phyloP scores from a whole-genome alignment of 2,113 vertebrate species.

The Onychostoma macrolepis region DNA sequence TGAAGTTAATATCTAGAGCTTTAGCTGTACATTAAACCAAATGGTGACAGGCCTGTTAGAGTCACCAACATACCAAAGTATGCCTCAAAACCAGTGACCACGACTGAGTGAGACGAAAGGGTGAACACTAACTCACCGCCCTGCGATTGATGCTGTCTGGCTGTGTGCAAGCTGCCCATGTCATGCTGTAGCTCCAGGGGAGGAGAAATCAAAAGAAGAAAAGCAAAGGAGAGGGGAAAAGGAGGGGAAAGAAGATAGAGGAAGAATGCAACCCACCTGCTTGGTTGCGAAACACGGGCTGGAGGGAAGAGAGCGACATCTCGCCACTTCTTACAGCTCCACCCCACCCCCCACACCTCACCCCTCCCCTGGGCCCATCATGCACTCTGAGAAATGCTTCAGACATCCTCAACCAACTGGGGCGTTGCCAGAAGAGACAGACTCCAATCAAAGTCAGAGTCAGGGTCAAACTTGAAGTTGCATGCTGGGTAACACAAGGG shows the following conservation, averaged over 20 bases:
- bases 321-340: conserved; percentile 38
- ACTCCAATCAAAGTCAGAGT: conserved; percentile 20
- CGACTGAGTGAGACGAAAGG: not conserved
- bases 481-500: conserved; percentile 1
- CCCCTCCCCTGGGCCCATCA: conserved; percentile 46
- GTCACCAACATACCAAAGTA: not conserved
- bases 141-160: conserved; percentile 30
- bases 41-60: not conserved
- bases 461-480: not conserved
- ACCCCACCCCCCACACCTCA: conserved; percentile 46
- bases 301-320: conserved; percentile 39
- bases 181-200: conserved; percentile 25
- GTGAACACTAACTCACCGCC: conserved; percentile 54
- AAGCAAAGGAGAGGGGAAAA: conserved; percentile 39
- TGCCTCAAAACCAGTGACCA: not conserved
- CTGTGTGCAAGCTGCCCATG: conserved; percentile 11
- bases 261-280: conserved; percentile 52
- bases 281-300: conserved; percentile 25
- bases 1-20: not conserved
- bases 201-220: conserved; percentile 17
- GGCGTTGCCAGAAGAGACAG: not conserved
- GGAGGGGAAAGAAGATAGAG: not conserved
- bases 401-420: conserved; percentile 16
- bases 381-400: conserved; percentile 30
- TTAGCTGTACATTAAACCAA: not conserved